These are phyloP conservation scores for Takifugu flavidus DNA, from an alignment of 2,113 vertebrate genomes.

Conservation along the genomic window DNA sequence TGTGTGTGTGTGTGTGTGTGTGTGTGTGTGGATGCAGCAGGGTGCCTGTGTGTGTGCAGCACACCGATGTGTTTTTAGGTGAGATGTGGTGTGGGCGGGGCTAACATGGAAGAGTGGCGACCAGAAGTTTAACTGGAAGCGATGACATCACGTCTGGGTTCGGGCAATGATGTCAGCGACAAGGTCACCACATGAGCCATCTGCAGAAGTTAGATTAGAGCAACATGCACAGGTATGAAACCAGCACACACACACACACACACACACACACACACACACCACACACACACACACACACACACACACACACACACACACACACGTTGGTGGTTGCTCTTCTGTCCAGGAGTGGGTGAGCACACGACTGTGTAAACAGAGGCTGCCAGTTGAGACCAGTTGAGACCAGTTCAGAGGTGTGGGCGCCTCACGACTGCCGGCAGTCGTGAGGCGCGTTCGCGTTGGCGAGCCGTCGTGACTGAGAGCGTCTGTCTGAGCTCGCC, in stretches of 20 bases:
- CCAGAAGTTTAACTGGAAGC: no score
- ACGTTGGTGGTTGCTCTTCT: no score
- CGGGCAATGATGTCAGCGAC: conserved; percentile 32
- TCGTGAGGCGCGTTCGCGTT: conserved; percentile 7
- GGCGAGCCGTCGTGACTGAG: conserved; percentile 43
- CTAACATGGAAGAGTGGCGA: neutral
- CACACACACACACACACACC: no score
- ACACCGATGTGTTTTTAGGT: neutral
- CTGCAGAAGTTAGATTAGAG: no score
- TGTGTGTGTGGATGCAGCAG: conserved; percentile 9
- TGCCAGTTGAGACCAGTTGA: neutral
- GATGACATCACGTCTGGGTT: conserved; percentile 36
- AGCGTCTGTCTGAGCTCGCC: conserved; percentile 24
- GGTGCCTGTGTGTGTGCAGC: neutral
- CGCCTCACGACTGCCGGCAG: no score
- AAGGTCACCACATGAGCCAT: conserved; percentile 27
- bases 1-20: conserved; percentile 19
- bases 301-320: no score
- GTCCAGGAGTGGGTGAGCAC: neutral
- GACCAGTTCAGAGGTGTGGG: no score
- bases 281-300: no score
- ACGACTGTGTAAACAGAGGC: conserved; percentile 6
- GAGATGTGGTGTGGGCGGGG: conserved; percentile 8
- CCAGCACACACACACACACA: no score
- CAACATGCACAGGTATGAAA: no score